A percentile compares a stretch with the other conserved stretches of the same genome.
Evolutionary conservation across 2,797 vertebrate species (phyloP).

Genomic region (Otolemur crassicaudatus): DNA sequence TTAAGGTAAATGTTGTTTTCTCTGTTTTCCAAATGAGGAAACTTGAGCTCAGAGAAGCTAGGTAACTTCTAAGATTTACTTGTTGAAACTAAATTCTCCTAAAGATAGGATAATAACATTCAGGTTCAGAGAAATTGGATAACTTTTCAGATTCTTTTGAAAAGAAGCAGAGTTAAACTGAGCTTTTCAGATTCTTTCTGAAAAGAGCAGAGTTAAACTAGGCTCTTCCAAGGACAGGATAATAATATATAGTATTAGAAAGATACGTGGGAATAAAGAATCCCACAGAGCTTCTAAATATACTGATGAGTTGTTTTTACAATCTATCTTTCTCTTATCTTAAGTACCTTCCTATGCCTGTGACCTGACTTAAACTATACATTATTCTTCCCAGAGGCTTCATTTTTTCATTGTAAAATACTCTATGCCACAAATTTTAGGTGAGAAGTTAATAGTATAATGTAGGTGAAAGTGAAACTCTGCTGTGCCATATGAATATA

Average conservation of each 20-base stretch:
- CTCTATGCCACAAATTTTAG: neutral
- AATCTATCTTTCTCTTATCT: neutral
- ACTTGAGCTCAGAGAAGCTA: neutral
- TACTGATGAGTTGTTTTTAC: neutral
- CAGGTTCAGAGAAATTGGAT: constrained; percentile 23
- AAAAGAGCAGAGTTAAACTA: neutral
- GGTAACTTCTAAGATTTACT: constrained; percentile 28
- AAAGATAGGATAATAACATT: neutral
- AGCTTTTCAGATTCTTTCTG: neutral
- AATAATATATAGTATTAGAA: neutral
- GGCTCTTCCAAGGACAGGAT: neutral
- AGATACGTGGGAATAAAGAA: neutral
- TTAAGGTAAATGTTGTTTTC: neutral
- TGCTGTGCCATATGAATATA: neutral
- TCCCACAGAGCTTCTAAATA: neutral
- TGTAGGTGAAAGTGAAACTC: neutral
- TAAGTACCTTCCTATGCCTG: neutral
- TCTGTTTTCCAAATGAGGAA: constrained; percentile 8
- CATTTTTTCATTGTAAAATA: constrained; percentile 4
- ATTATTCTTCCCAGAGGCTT: neutral
- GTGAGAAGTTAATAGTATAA: neutral
- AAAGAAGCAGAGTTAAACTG: too few relatives aligned
- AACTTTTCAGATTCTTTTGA: neutral
- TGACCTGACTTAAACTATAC: neutral
- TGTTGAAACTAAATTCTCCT: constrained; percentile 27